phyloP scores from a whole-genome alignment of 2,888 invertebrate genomes.

The Melinopterus prodromus region DNA sequence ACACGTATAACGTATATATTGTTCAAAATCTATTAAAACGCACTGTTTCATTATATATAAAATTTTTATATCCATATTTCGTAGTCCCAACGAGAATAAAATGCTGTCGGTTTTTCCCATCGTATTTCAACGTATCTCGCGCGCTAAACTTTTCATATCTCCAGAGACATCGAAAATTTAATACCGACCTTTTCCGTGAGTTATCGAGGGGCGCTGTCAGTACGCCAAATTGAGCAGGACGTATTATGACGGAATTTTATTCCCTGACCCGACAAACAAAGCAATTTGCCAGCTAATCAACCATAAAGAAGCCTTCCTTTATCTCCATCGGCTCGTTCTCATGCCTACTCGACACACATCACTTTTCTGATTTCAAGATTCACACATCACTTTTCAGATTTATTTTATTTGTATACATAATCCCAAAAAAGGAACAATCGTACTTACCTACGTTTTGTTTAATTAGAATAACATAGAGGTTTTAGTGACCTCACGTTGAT shows the following conservation, averaged over 20 bases:
- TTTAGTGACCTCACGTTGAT: too few species aligned
- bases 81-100: neutral
- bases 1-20: too few species aligned
- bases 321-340: neutral
- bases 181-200: constrained; percentile 4
- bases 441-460: too few species aligned
- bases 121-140: neutral
- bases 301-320: constrained; percentile 6
- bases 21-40: too few species aligned
- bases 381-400: neutral
- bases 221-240: constrained; percentile 11
- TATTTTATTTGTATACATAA: neutral
- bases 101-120: neutral
- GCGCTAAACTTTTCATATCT: neutral
- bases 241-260: constrained; percentile 26
- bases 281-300: constrained; percentile 27
- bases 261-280: constrained; percentile 25
- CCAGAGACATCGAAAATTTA: neutral
- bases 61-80: neutral
- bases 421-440: too few species aligned
- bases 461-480: too few species aligned
- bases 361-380: neutral
- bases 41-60: neutral
- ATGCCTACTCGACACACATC: neutral
- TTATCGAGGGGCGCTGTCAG: neutral